Conservation (phyloP, 1,140 invertebrate genomes). For the Platyura marginata region DNA sequence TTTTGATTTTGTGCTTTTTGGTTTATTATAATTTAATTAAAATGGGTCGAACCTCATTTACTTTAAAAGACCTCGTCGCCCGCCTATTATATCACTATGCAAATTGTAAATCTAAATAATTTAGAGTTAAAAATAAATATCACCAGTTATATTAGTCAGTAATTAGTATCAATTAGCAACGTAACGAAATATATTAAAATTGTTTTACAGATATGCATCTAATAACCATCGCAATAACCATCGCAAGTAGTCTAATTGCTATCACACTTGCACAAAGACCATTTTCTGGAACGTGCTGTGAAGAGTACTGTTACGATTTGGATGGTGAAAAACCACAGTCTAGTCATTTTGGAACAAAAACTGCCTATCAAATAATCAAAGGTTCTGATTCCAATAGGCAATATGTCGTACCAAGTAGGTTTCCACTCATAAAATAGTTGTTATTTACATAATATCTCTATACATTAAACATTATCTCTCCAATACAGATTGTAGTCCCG, state of each 20-base stretch:
- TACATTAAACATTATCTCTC: background rate
- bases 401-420: slow-evolving; percentile 34
- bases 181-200: too few species aligned
- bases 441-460: too few species aligned
- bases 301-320: background rate
- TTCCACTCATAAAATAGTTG: background rate
- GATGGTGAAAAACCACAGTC: slow-evolving; percentile 34
- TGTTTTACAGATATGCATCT: too few species aligned
- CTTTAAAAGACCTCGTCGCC: too few species aligned
- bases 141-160: too few species aligned
- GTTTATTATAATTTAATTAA: too few species aligned
- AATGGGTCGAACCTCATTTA: too few species aligned
- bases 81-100: too few species aligned
- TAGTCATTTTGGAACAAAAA: slow-evolving; percentile 39
- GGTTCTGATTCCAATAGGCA: slow-evolving; percentile 25
- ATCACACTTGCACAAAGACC: background rate
- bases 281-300: background rate
- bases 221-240: background rate
- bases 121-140: too few species aligned
- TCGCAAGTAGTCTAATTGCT: background rate
- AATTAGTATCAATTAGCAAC: too few species aligned
- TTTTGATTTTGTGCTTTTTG: too few species aligned
- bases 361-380: slow-evolving; percentile 39
- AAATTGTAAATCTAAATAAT: too few species aligned
- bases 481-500: slow-evolving; percentile 32